Percentiles rank a stretch among this genome's conserved stretches.
These are phyloP conservation scores for Albula goreensis DNA, from an alignment of 2,113 vertebrate genomes.

Conservation along the genomic window DNA sequence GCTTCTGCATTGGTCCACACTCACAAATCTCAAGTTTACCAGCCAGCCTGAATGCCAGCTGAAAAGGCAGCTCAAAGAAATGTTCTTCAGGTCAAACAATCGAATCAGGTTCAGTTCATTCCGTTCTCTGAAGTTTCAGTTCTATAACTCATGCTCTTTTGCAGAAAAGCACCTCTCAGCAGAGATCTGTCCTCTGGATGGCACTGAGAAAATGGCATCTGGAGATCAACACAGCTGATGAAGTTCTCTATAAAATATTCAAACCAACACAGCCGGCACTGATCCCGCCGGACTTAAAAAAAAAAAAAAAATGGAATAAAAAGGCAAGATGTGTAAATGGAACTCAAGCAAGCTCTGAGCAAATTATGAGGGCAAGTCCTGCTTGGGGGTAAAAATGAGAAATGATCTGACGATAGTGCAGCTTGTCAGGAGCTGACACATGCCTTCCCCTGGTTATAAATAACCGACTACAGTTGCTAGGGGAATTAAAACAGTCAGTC, in stretches of 20 bases:
- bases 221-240: not conserved
- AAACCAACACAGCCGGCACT: not conserved
- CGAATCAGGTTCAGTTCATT: not conserved
- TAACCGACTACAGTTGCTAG: constrained; percentile 6
- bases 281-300: not conserved
- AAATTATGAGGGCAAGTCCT: not conserved
- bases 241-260: constrained; percentile 5
- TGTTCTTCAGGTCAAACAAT: not conserved
- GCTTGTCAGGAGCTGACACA: constrained; percentile 2
- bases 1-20: not conserved
- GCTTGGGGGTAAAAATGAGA: not conserved
- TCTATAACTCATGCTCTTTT: not conserved
- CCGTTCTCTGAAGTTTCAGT: not conserved
- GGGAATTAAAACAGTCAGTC: constrained; percentile 19
- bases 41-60: not conserved
- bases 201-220: not conserved
- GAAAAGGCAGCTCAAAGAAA: not conserved
- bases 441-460: not conserved
- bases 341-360: not conserved
- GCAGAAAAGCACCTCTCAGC: not conserved
- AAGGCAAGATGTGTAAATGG: not conserved
- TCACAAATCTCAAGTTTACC: not conserved
- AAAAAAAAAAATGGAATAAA: not conserved
- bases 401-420: not conserved
- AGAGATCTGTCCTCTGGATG: not conserved